A percentile compares a stretch with the other conserved stretches of the same genome.
These are phyloP conservation scores for Turdus rufiventris DNA, from an alignment of 2,113 vertebrate species.

Conservation along the genomic window DNA sequence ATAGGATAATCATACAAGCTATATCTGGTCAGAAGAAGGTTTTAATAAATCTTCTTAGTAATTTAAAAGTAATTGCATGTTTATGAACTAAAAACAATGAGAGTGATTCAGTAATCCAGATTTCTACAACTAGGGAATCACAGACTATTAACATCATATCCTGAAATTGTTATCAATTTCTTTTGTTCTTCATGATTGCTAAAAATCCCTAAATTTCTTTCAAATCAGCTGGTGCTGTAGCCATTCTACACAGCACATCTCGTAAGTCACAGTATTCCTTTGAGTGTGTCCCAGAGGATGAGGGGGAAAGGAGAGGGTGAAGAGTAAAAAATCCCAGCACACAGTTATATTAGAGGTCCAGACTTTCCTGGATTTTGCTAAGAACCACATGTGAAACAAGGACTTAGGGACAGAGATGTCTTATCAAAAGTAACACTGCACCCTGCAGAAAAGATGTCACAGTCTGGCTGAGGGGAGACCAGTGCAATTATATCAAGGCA, in stretches of 20 bases:
- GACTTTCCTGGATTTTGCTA: background rate
- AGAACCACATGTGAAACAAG: background rate
- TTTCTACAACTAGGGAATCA: background rate
- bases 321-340: background rate
- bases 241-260: background rate
- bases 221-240: background rate
- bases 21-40: background rate
- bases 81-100: background rate
- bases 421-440: background rate
- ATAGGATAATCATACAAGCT: background rate
- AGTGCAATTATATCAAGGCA: conserved; percentile 24
- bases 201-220: background rate
- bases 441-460: background rate
- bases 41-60: background rate
- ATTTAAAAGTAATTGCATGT: background rate
- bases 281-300: background rate
- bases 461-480: conserved; percentile 15
- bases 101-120: background rate
- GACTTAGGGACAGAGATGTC: background rate
- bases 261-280: background rate
- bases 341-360: background rate
- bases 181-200: background rate
- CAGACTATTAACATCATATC: background rate
- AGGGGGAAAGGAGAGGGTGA: background rate
- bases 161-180: background rate